Base-by-base conservation (phyloP, 2,797 vertebrate species). In the Micromesistius poutassou region DNA sequence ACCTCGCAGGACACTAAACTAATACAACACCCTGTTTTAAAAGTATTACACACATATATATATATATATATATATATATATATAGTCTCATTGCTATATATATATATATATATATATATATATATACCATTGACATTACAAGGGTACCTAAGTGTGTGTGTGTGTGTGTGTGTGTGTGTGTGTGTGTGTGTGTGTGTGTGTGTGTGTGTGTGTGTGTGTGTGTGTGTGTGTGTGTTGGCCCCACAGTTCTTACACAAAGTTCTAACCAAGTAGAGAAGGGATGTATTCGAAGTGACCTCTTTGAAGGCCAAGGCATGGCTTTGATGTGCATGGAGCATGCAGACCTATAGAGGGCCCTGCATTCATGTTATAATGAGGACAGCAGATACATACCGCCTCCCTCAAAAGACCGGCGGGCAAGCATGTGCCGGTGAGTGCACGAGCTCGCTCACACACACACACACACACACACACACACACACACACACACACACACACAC, bases 311-410 rank as follows among this genome's bases (percentile, higher is more conserved):
- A 79, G 81, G 78, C 86, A 71, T 68, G 80, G 86, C 94, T 95
- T 95, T 95, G 94, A 95, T 91, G 94, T 94, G 93, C 83, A 90
- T 88, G 90, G 83, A 30, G 80, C 86, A 89, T 83, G 84, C 81
- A 84, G 84, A 80, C 89, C 91, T 91, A 89, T 87, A 93, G 92
- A 93, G 85, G 79, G 75, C 80, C 81, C 83, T 78, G 92, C 81
- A 94, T 95, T 95, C 93, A 94, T 93, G 91, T 95, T 94, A 81
- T 94, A 95, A 95, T 95, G 93, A 94, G 92, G 90, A 81, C 84
- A 87, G 85, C 82, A 87, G 87, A 93, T 92, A 93, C 89, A 91
- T 92, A 93, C 86, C 84, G 87, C 84, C 85, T 85, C 85, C 82
- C 88, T 86, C 86, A 91, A 90, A 86, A 68, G 50, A 77, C 76